Evolutionary conservation across 2,797 vertebrate genomes (phyloP).

Genomic region (Rhabdomys pumilio): DNA sequence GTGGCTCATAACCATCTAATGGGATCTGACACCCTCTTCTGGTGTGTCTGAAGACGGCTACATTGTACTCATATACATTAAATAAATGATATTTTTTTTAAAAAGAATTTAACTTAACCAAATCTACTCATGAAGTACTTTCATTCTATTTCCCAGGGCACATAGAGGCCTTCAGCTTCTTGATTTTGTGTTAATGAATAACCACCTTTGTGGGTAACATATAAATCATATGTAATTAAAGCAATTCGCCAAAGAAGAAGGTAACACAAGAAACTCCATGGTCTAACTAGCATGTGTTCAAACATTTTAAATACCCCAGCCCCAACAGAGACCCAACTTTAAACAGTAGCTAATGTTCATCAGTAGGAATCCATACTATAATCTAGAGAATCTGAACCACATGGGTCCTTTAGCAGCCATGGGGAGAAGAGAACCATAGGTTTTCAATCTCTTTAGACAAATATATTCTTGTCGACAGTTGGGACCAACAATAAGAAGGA

Average conservation of each 20-base stretch:
- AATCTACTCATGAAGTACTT: not conserved
- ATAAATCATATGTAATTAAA: slow-evolving; percentile 33
- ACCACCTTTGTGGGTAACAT: not conserved
- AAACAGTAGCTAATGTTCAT: not conserved
- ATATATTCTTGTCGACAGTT: not conserved
- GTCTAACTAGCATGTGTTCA: not conserved
- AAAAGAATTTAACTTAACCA: slow-evolving; percentile 24
- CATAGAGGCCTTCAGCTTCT: not conserved
- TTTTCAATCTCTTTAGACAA: not conserved
- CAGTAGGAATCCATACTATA: not conserved
- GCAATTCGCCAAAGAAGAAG: not conserved
- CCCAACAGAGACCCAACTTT: not conserved
- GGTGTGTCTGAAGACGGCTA: too few relatives aligned
- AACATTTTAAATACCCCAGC: not conserved
- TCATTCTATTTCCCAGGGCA: not conserved
- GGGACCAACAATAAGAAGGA: too few relatives aligned
- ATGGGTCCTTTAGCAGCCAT: not conserved
- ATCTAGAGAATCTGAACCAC: not conserved
- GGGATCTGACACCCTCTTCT: too few relatives aligned
- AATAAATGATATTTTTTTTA: too few relatives aligned
- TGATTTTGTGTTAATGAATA: not conserved
- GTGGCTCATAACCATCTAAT: too few relatives aligned
- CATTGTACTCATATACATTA: too few relatives aligned
- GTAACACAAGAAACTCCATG: not conserved
- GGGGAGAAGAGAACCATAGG: not conserved